Base-by-base conservation (phyloP, 2,888 invertebrate genomes). In the Ophion ventricosus region DNA sequence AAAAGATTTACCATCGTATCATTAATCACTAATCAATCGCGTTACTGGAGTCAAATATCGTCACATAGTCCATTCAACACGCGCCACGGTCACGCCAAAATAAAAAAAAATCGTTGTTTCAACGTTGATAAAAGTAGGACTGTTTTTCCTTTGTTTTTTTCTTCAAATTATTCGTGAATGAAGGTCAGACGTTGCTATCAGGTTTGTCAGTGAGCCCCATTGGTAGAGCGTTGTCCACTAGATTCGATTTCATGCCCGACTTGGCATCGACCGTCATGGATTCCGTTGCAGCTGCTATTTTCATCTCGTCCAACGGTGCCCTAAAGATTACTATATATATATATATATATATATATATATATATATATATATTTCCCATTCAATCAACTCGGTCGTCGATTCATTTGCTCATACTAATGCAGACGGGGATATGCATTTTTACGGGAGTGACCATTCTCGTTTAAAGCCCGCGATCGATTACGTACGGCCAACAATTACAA, bases 161-260 rank as follows among this genome's bases (percentile, higher is more conserved):
- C 14, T 67, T 75, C 49, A 59, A 70, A 80, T 79, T 73, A 72
- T 80, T 67, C 23, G 61, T 57, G 59, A 82, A 82, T 74, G 75
- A 87, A 82, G 87, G 89, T 96, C 95, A 96, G 93, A 96, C 95
- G 93, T 95, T 95, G 92, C 96, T 96, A 90, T 95, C 95, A 87
- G 97, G 96, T 92, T 95, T 94, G 90, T 95, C 96, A 88, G 96
- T 96, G 93, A 96, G 95, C 94, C 96, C 96, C 93, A 96, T 95
- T 64, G 97, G 97, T 93, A 97, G 96, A 92, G 97, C 97, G 94
- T 97, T 96, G 91, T 96, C 95, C 90, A 97, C 96, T 92, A 97
- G 96, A 91, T 95, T 96, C 90, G 97, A 96, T 90, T 96, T 96
- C 94, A 96, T 96, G 89, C 95, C 95, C 85, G 95, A 94, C 87